phyloP scores from a whole-genome alignment of 2,888 invertebrate genomes.

The Hypena proboscidalis region DNA sequence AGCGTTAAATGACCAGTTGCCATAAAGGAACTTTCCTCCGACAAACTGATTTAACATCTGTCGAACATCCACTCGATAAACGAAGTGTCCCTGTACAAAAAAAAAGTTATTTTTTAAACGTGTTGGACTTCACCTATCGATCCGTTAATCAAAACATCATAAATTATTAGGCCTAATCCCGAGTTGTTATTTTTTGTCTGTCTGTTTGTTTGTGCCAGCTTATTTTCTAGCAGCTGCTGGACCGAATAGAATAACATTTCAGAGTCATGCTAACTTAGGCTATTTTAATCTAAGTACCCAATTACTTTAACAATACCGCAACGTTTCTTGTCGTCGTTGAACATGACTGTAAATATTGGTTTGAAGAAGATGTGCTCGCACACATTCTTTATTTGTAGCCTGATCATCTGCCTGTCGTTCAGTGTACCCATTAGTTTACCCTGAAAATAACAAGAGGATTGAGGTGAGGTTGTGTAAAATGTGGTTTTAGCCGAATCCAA shows the following conservation, averaged over 20 bases:
- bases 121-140: too few species aligned
- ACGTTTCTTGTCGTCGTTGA: conserved; percentile 13
- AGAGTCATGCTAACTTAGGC: too few species aligned
- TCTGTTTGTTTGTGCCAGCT: too few species aligned
- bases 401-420: not conserved
- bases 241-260: too few species aligned
- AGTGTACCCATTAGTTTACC: not conserved
- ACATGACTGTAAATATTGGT: not conserved
- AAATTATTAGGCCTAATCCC: too few species aligned
- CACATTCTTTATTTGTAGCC: conserved; percentile 2
- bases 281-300: not conserved
- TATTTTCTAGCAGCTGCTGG: too few species aligned
- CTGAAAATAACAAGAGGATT: too few species aligned
- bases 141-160: too few species aligned
- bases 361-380: conserved; percentile 2
- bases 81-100: conserved; percentile 1
- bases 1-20: conserved; percentile 21
- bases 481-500: too few species aligned
- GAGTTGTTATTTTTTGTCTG: too few species aligned
- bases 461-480: too few species aligned
- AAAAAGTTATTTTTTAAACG: not conserved
- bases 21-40: conserved; percentile 25
- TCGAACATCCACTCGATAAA: not conserved
- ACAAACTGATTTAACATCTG: conserved; percentile 8
- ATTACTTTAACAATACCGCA: conserved; percentile 3